Evolutionary conservation across 2,797 vertebrate species (phyloP).

Genomic region (Sciurus vulgaris): DNA sequence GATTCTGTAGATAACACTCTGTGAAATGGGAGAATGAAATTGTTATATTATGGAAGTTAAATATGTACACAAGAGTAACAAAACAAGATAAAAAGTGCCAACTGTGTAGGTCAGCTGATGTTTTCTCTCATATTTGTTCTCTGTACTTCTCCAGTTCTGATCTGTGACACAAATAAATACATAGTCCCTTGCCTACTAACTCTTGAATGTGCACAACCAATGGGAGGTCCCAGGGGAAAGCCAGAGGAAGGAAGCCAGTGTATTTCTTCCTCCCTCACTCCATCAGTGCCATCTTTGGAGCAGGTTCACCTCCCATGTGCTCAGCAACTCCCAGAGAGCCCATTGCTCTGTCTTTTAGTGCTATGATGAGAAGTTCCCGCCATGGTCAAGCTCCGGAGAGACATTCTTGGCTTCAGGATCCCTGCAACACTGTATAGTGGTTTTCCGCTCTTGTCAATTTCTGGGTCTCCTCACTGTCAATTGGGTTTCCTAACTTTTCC

Average conservation of each 20-base stretch:
- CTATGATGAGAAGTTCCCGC: neutral
- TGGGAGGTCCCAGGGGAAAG: neutral
- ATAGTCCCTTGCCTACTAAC: neutral
- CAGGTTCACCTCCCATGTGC: neutral
- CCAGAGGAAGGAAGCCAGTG: neutral
- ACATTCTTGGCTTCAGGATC: neutral
- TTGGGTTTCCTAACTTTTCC: constrained; percentile 41
- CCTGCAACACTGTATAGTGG: neutral
- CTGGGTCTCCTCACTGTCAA: neutral
- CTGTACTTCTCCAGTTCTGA: neutral
- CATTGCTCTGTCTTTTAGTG: neutral
- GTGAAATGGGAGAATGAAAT: neutral
- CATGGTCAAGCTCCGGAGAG: neutral
- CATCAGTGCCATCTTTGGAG: neutral
- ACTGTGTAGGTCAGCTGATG: neutral
- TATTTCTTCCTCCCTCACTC: neutral
- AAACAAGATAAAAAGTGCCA: neutral
- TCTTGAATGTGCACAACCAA: neutral
- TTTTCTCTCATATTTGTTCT: neutral
- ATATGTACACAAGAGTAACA: neutral
- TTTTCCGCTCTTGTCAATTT: neutral
- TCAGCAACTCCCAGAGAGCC: neutral
- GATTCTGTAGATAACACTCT: neutral
- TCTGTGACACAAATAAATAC: neutral
- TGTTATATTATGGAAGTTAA: neutral